phyloP scores from a whole-genome alignment of 1,140 invertebrate species.

The Euura lappo region DNA sequence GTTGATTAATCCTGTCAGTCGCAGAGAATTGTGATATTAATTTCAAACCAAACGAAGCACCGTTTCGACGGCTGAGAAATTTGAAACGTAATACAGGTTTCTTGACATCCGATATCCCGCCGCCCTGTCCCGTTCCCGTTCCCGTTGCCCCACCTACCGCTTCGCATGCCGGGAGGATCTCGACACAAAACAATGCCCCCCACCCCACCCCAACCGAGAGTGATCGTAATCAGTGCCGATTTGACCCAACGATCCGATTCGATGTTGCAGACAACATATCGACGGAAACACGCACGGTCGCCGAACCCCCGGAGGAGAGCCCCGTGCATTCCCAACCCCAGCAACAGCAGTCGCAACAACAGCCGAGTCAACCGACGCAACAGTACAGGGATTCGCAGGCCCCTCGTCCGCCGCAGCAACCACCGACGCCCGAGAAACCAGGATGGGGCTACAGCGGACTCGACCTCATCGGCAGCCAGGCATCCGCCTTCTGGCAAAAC shows the following conservation, averaged over 20 bases:
- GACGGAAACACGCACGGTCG: slow-evolving; percentile 52
- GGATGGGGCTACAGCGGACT: slow-evolving; percentile 77
- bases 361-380: slow-evolving; percentile 35
- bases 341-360: slow-evolving; percentile 20
- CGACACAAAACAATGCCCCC: background rate
- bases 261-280: slow-evolving; percentile 49
- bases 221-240: no score
- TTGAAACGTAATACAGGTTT: background rate
- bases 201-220: no score
- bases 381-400: slow-evolving; percentile 54
- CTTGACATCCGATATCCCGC: background rate
- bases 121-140: background rate
- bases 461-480: slow-evolving; percentile 75
- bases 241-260: slow-evolving; percentile 12
- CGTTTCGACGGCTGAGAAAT: slow-evolving; percentile 6
- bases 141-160: background rate
- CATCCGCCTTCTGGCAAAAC: slow-evolving; percentile 86
- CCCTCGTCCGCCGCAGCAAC: slow-evolving; percentile 55
- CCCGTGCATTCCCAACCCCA: slow-evolving; percentile 59
- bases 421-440: slow-evolving; percentile 60
- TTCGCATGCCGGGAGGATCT: background rate
- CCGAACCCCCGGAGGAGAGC: slow-evolving; percentile 56
- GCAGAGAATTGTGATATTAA: slow-evolving; percentile 61
- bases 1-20: slow-evolving; percentile 61
- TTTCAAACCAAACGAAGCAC: slow-evolving; percentile 54